Percentiles rank a stretch among this genome's conserved stretches.
These are phyloP conservation scores for Corythucha ciliata DNA, from an alignment of 2,888 invertebrate species.

Conservation along the genomic window DNA sequence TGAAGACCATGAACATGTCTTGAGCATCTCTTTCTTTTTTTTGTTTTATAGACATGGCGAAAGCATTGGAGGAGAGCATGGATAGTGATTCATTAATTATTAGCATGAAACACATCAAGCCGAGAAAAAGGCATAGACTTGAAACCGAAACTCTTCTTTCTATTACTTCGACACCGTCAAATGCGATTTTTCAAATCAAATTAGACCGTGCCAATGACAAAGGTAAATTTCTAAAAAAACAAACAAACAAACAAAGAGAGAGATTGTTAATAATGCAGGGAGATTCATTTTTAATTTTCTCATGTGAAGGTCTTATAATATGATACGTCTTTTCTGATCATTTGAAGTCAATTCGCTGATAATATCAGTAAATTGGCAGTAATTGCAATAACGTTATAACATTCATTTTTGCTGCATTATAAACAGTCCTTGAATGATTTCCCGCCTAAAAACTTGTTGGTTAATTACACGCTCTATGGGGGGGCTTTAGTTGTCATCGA, in stretches of 20 bases:
- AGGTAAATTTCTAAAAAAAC: slow-evolving; percentile 46
- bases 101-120: slow-evolving; percentile 47
- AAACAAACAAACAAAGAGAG: too few relatives aligned
- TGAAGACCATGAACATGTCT: too few relatives aligned
- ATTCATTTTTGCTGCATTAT: too few relatives aligned
- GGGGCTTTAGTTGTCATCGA: slow-evolving; percentile 54
- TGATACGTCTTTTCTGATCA: too few relatives aligned
- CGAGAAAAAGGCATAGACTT: slow-evolving; percentile 43
- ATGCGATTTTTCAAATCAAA: slow-evolving; percentile 48
- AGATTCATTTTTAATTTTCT: too few relatives aligned
- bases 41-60: slow-evolving; percentile 44
- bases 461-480: slow-evolving; percentile 13
- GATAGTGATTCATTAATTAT: slow-evolving; percentile 48
- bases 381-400: too few relatives aligned
- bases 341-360: too few relatives aligned
- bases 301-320: too few relatives aligned
- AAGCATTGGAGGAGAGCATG: slow-evolving; percentile 46
- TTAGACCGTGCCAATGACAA: slow-evolving; percentile 48
- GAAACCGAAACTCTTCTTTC: slow-evolving; percentile 48
- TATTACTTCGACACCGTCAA: slow-evolving; percentile 47
- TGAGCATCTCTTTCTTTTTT: slow-evolving; percentile 2
- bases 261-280: too few relatives aligned
- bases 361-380: too few relatives aligned
- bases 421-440: too few relatives aligned
- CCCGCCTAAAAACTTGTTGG: too few relatives aligned